A percentile compares a stretch with the other conserved stretches of the same genome.
Evolutionary conservation across 1,140 invertebrate species (phyloP).

Genomic region (Rhopalosiphum maidis): DNA sequence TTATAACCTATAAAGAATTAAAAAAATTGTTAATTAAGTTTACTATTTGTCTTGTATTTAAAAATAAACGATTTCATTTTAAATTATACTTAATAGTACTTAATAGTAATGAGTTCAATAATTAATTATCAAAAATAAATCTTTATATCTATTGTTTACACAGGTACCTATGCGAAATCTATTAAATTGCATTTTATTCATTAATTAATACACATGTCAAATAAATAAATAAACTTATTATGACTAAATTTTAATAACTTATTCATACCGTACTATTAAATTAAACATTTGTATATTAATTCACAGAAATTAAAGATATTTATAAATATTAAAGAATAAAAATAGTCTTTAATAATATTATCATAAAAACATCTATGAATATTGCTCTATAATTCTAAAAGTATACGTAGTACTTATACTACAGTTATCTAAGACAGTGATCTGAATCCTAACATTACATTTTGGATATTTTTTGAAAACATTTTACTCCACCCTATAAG

Average conservation of each 20-base stretch:
- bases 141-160: not conserved
- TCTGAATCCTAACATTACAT: not conserved
- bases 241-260: not conserved
- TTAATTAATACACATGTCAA: not conserved
- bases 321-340: not conserved
- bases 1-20: not conserved
- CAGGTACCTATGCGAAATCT: not conserved
- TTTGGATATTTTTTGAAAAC: slow-evolving; percentile 16
- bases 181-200: not conserved
- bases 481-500: not conserved
- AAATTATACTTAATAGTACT: not conserved
- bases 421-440: not conserved
- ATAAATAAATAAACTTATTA: too few relatives aligned
- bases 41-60: slow-evolving; percentile 9
- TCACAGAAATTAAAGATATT: not conserved
- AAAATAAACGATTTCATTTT: not conserved
- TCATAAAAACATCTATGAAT: not conserved
- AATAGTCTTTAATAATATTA: not conserved
- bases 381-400: not conserved
- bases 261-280: not conserved
- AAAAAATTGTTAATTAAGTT: not conserved
- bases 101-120: not conserved
- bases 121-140: not conserved
- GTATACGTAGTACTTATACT: not conserved
- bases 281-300: not conserved